Evolutionary conservation across 2,888 invertebrate genomes (phyloP).

Genomic region (Crossocerus cetratus): DNA sequence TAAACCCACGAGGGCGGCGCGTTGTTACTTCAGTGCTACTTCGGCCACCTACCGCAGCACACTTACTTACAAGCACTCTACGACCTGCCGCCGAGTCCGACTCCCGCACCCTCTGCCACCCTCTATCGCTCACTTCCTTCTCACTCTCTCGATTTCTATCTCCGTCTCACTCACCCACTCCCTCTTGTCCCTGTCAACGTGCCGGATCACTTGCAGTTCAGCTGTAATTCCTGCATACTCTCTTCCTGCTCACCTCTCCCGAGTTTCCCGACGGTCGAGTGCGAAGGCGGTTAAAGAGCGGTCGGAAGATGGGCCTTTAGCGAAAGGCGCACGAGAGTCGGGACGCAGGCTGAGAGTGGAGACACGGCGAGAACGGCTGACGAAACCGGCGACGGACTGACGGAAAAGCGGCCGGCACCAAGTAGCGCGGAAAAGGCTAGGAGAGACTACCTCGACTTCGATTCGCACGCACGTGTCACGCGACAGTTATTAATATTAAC

Average conservation of each 20-base stretch:
- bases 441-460: slow-evolving; percentile 37
- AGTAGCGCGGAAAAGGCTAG: slow-evolving; percentile 4
- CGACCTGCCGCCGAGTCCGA: not conserved
- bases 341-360: not conserved
- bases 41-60: slow-evolving; percentile 69
- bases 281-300: not conserved
- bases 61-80: slow-evolving; percentile 41
- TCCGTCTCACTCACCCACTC: slow-evolving; percentile 2
- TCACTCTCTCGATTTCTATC: not conserved
- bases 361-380: not conserved
- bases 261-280: slow-evolving; percentile 13
- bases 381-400: too few relatives aligned
- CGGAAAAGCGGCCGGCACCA: not conserved
- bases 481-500: slow-evolving; percentile 29
- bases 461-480: slow-evolving; percentile 48
- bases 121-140: slow-evolving; percentile 16
- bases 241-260: slow-evolving; percentile 9
- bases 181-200: not conserved
- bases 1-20: slow-evolving; percentile 68
- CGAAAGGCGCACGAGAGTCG: not conserved
- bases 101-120: slow-evolving; percentile 17
- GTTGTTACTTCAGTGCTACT: slow-evolving; percentile 71
- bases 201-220: slow-evolving; percentile 8
- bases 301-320: slow-evolving; percentile 2
- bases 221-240: not conserved